Evolutionary conservation across 2,888 invertebrate species (phyloP).

Genomic region (Caenorhabditis afra): DNA sequence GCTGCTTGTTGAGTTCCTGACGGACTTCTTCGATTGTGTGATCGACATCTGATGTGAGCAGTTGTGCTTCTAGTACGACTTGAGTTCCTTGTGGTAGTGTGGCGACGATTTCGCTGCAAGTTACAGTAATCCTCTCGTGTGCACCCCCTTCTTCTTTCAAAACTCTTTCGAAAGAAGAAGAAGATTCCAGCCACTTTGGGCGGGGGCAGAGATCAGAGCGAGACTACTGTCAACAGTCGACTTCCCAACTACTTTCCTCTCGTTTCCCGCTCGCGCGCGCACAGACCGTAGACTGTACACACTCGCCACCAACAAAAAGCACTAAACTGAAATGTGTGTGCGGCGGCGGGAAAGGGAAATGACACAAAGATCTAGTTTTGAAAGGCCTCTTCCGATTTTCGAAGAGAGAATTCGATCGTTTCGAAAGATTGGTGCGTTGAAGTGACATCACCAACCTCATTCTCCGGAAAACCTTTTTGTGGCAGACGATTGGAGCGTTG

Average conservation of each 20-base stretch:
- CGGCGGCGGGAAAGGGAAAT: conserved; percentile 13
- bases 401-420: conserved; percentile 7
- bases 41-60: conserved; percentile 79
- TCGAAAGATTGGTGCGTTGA: not conserved
- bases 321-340: conserved; percentile 32
- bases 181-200: not conserved
- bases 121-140: conserved; percentile 16
- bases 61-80: conserved; percentile 78
- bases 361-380: conserved; percentile 36
- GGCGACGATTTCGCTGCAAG: conserved; percentile 58
- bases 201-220: conserved; percentile 21
- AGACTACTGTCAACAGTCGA: conserved; percentile 22
- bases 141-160: conserved; percentile 7
- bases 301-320: conserved; percentile 14
- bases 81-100: conserved; percentile 79
- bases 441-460: conserved; percentile 43
- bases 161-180: too few species aligned
- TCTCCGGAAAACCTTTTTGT: conserved; percentile 33
- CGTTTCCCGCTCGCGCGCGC: conserved; percentile 2
- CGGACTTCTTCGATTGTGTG: conserved; percentile 79
- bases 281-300: not conserved
- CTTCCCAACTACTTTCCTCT: not conserved
- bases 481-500: too few species aligned
- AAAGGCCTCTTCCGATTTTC: conserved; percentile 20
- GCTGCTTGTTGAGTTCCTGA: conserved; percentile 65